Evolutionary conservation across 2,888 invertebrate genomes (phyloP), one percentile per base, ranked within the genome.

Genomic region (Dyspetes luteomarginatus): DNA sequence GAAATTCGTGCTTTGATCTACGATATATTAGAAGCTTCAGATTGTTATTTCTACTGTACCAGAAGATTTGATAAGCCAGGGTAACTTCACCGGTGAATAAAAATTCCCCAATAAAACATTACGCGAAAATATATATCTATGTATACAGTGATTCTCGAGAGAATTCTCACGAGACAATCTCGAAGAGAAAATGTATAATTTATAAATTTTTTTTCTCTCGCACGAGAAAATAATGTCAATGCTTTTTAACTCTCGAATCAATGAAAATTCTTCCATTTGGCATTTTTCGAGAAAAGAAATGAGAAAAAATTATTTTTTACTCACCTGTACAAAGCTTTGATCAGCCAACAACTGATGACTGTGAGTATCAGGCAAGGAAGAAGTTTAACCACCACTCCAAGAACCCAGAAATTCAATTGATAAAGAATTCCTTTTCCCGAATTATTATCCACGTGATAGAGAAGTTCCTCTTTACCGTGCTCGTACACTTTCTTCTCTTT

Each of bases 311-410:
- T 5, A 30, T n/a, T 5, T 15, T 52, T 17, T 26, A 81, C 85
- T 86, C 67, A 90, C 90, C 87, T 95, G 90, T 95, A 96, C 2
- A 97, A 91, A 0, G 96, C 96, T 86, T 94, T 92, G 82, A 96
- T 95, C 30, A 96, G 92, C 94, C 95, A 95, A 56, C 94, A 91
- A 87, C 95, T 96, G 78, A 96, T 95, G 52, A 95, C 93, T 0
- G 96, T 96, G 50, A 97, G 93, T 82, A 96, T 95, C 89, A 94
- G 93, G 90, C 97, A 97, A 0, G 97, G 97, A 0, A 97, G 92
- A 1, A 97, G 93, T 89, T 97, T 97, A 69, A 97, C 95, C 28
- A 97, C 93, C 1, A 97, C 96, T 0, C 95, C 95, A 89, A 97
- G 96, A 0, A 96, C 94, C 96, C 96, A 97, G 91, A 96, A 96